Evolutionary conservation across 2,888 invertebrate species (phyloP).

Genomic region (Bimastos eiseni): DNA sequence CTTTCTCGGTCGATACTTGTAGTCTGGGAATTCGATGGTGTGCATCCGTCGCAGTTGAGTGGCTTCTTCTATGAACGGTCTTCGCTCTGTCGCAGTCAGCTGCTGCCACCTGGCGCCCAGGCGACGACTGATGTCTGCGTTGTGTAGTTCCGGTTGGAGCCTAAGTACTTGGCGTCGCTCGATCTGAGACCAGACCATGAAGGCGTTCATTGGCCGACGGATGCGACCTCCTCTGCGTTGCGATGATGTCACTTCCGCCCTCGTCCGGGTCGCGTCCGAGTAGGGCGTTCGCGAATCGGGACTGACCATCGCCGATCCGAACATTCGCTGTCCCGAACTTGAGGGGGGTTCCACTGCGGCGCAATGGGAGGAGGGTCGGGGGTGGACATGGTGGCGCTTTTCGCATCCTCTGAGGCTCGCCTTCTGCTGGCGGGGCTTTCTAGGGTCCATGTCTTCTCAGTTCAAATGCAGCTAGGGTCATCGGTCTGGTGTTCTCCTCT

Average conservation of each 20-base stretch:
- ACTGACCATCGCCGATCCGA: not conserved
- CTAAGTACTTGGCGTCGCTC: not conserved
- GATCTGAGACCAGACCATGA: conserved; percentile 13
- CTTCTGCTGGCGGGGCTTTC: not conserved
- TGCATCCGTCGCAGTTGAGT: not conserved
- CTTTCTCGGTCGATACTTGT: not conserved
- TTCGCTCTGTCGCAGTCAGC: not conserved
- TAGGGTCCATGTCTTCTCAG: not conserved
- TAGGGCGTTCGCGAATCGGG: not conserved
- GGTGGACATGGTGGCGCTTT: not conserved
- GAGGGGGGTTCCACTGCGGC: not conserved
- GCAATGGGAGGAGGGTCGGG: not conserved
- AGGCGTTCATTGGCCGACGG: not conserved
- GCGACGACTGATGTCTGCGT: not conserved
- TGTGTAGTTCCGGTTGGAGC: not conserved
- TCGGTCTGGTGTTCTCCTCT: not conserved
- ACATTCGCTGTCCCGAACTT: not conserved
- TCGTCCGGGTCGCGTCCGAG: not conserved
- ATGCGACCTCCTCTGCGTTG: not conserved
- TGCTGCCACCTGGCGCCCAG: conserved; percentile 1
- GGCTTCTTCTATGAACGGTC: not conserved
- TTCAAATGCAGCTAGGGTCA: not conserved
- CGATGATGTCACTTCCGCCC: not conserved
- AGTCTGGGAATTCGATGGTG: not conserved
- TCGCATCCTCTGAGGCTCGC: not conserved